Base-by-base conservation (phyloP, 2,888 invertebrate genomes). In the Xestia xanthographa region DNA sequence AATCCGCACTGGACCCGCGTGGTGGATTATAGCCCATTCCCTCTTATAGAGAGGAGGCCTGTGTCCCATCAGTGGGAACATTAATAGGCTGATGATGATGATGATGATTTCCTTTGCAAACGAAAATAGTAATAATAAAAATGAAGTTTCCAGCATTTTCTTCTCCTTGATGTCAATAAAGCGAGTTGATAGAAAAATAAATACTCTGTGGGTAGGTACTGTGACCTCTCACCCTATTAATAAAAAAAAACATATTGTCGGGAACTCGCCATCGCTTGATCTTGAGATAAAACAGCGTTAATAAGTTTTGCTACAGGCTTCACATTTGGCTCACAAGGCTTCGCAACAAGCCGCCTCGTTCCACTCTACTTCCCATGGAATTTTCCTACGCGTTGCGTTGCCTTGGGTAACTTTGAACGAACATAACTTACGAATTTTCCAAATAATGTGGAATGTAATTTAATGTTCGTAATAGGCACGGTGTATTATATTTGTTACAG, bases 291-390 rank as follows among this genome's bases (percentile, higher is more conserved):
- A 11, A 56, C 20, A 43, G 29, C 5, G 50, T 12, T 38, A 45
- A 74, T 78, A 78, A 66, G 75, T 75, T 50, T 53, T 6, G 20
- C 22, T 12, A 29, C n/a, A 41, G 62, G 45, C 58, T 63, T 56
- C 66, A 45, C 45, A 60, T 17, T 79, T 12, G 26, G 50, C 3
- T 69, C 60, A 14, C 60, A 48, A 66, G 66, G 41, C 70, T 82
- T 66, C 60, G 4, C 48, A 22, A 48, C 48, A 22, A 48, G 34
- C 34, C 48, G 26, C 14, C n/a, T 58, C 56, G 26, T 83, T 80
- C 66, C 58, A 79, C 50, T 83, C 79, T 53, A 48, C 41, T 65
- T 83, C 38, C 11, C 65, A 26, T 20, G 83, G 79, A 78, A 80
- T 68, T 72, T 83, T 72, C 67, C 72, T 60, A 45, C 34, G 12